Conservation (phyloP, 2,113 vertebrate genomes). For the Rafetus swinhoei region DNA sequence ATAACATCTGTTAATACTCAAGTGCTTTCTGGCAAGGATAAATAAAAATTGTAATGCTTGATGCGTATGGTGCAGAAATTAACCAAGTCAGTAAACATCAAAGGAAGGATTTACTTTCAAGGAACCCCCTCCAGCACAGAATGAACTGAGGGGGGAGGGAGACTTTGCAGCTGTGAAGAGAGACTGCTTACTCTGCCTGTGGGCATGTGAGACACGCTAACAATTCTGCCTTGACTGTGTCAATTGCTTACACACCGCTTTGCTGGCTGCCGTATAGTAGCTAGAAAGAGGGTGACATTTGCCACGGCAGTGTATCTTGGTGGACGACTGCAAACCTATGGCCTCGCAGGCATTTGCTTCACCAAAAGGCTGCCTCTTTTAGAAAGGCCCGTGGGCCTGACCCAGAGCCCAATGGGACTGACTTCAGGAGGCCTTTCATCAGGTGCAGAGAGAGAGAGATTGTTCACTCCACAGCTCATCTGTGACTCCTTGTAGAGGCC, state of each 20-base stretch:
- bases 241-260: neutral
- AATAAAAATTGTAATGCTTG: neutral
- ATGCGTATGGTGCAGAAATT: constrained; percentile 16
- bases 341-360: neutral
- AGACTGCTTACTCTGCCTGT: neutral
- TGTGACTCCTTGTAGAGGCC: neutral
- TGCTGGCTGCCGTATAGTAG: neutral
- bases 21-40: constrained; percentile 31
- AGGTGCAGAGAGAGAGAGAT: neutral
- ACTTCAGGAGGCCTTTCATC: neutral
- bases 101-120: constrained; percentile 48
- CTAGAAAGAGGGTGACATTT: neutral
- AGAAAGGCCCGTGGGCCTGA: neutral
- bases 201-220: neutral
- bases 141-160: neutral
- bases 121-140: constrained; percentile 27
- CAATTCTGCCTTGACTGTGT: neutral
- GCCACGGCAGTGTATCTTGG: neutral
- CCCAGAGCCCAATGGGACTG: neutral
- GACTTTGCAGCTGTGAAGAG: neutral
- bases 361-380: neutral
- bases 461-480: neutral
- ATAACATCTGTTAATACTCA: neutral
- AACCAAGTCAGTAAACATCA: constrained; percentile 15
- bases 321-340: neutral